Base-by-base conservation (phyloP, 2,888 invertebrate genomes). In the Cremastinae sp. region DNA sequence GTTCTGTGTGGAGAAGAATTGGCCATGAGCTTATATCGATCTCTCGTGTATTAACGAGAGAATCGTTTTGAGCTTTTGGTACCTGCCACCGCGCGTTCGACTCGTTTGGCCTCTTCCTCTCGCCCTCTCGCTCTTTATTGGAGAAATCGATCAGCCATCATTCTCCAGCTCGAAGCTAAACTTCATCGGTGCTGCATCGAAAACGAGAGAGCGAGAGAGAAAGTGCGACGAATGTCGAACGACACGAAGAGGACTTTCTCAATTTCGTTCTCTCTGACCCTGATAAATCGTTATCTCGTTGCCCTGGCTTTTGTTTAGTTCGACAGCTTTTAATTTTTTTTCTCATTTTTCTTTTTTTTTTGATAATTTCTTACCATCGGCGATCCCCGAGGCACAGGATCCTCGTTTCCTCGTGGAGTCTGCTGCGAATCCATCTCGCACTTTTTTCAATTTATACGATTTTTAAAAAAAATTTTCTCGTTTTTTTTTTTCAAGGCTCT, bases 21-120 rank as follows among this genome's bases (percentile, higher is more conserved):
- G 84, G 82, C 85, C 83, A 72, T 83, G 86, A 83, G 83, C 81
- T 80, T 78, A 85, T 87, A 86, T 87, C 84, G 85, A 88, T 87
- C 84, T 84, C 79, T 78, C 78, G 81, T 83, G 83, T 84, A 86
- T 84, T 78, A 79, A 51, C 22, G 49, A 70, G 62, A 28, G 58
- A 56, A 51, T 20, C 28, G 65, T 68, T 74, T 22, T 14, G 16
- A 59, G 58, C 74, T 69, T 69, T 77, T 65, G 65, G 76, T 77
- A 61, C 74, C 73, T 70, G 74, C 69, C 76, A 74, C 74, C 59
- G 76, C 45, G 45, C 61, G 51, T 75, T 49, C 43, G 61, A 64
- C 56, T 47, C 58, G 61, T 51, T 20, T 51, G 53, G 37, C 51
- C 41, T 53, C 5, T 10, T 41, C 20, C 43, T 28, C n/a, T n/a